Base-by-base conservation (phyloP, 2,888 invertebrate species). In the Mystacides longicornis region DNA sequence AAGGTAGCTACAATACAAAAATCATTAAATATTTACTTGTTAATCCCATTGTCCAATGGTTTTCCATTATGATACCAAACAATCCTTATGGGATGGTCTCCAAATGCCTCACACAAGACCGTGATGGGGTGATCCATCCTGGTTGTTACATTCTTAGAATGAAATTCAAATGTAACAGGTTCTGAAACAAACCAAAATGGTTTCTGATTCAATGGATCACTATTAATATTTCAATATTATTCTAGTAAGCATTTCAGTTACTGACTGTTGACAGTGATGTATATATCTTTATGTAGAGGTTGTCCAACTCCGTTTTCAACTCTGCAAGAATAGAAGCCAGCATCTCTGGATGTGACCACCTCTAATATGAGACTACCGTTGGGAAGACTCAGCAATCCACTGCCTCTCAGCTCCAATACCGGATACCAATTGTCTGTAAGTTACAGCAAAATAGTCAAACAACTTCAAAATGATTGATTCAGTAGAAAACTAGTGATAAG, bases 51-150 rank as follows among this genome's bases (percentile, higher is more conserved):
- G 65, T 86, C 85, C 51, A 87, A 69, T 37, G 80, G 72, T 51
- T 80, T 83, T 53, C 81, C 84, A 66, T 87, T 84, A 63, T 86
- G 85, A 14, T 80, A 83, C 93, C 93, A 93, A 1, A 79, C 74
- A 16, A 92, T 83, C 62, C 85, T 83, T 62, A 93, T 85, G 0
- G 92, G 93, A 58, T 85, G 84, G 66, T 93, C 92, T 1, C 93
- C 93, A 50, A 86, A 79, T 1, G 89, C 88, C 54, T 82, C 81
- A 67, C 93, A 93, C 55, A 84, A 81, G 54, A 93, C 68, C 1
- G 80, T 80, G 7, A 86, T 81, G 0, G 87, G 79, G 62, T 85
- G 85, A 3, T 88, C 87, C 4, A 88, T 80, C 48, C 85, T 81
- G n/a, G 88, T 87, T 23, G 89, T 88, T 52, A 88, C 80, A 67